phyloP scores from a whole-genome alignment of 2,113 vertebrate species.

The Sitta europaea region DNA sequence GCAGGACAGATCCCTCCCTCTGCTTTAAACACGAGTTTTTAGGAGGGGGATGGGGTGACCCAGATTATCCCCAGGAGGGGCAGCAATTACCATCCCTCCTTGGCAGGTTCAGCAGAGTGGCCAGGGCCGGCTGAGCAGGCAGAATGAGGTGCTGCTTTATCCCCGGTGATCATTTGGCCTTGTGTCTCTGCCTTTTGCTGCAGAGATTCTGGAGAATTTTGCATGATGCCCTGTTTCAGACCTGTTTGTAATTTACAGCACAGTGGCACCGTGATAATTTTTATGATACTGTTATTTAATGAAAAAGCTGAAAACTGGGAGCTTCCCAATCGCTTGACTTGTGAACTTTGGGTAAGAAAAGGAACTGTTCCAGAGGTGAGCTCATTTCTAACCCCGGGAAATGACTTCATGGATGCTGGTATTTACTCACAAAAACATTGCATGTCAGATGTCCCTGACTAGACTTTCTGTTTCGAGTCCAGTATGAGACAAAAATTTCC shows the following conservation, averaged over 20 bases:
- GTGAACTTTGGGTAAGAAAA: conserved; percentile 50
- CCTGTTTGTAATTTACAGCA: neutral
- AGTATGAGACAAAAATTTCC: conserved; percentile 78
- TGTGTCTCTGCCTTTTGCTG: neutral
- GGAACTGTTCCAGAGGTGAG: conserved; percentile 49
- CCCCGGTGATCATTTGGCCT: neutral
- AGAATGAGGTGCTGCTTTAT: neutral
- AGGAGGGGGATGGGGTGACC: neutral
- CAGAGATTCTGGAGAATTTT: neutral
- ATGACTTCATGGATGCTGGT: conserved; percentile 71
- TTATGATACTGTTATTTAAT: neutral
- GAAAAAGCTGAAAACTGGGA: neutral
- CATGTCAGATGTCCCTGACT: conserved; percentile 68
- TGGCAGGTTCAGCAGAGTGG: neutral
- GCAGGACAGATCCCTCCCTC: neutral
- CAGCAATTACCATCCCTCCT: neutral
- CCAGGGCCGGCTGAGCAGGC: neutral
- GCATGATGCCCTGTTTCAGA: neutral
- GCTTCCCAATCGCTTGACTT: neutral
- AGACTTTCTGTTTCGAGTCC: conserved; percentile 71
- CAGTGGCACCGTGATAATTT: neutral
- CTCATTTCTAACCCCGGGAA: conserved; percentile 66
- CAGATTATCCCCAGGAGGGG: neutral
- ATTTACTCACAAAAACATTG: conserved; percentile 73
- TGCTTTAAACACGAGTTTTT: neutral